phyloP scores from a whole-genome alignment of 2,113 vertebrate genomes.

The Oceanites oceanicus region DNA sequence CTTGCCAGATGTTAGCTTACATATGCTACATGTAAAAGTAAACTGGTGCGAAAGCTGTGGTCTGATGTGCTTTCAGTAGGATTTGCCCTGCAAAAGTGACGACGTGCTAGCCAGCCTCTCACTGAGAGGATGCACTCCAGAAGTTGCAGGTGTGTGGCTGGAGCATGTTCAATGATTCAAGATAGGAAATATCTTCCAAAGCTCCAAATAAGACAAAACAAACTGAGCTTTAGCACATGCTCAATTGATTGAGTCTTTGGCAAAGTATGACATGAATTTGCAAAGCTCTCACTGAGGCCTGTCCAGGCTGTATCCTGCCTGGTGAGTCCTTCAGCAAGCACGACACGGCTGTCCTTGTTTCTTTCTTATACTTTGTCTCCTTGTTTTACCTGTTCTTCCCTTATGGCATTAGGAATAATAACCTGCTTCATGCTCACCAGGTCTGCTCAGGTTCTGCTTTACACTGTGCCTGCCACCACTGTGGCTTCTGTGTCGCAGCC shows the following conservation, averaged over 20 bases:
- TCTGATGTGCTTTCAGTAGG: slow-evolving; percentile 51
- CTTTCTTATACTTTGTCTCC: neutral
- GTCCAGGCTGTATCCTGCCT: neutral
- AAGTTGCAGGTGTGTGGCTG: slow-evolving; percentile 57
- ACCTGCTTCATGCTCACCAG: neutral
- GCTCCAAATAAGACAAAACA: slow-evolving; percentile 57
- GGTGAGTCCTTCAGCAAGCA: neutral
- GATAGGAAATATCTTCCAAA: slow-evolving; percentile 62
- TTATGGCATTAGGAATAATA: neutral
- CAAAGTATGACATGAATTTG: slow-evolving; percentile 19
- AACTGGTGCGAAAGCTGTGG: slow-evolving; percentile 40
- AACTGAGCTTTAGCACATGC: slow-evolving; percentile 61
- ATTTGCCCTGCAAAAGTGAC: slow-evolving; percentile 46
- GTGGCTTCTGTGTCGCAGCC: neutral
- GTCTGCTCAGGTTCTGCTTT: neutral
- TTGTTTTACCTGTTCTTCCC: neutral
- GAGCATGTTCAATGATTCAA: neutral
- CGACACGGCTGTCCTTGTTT: neutral
- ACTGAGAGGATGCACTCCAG: slow-evolving; percentile 41
- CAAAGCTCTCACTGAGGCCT: neutral
- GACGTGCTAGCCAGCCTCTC: slow-evolving; percentile 51
- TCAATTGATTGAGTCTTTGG: slow-evolving; percentile 56
- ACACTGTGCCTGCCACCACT: neutral
- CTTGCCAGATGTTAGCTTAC: slow-evolving; percentile 46
- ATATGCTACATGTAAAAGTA: slow-evolving; percentile 36